Evolutionary conservation across 2,888 invertebrate genomes (phyloP).

Genomic region (Platycheirus albimanus): DNA sequence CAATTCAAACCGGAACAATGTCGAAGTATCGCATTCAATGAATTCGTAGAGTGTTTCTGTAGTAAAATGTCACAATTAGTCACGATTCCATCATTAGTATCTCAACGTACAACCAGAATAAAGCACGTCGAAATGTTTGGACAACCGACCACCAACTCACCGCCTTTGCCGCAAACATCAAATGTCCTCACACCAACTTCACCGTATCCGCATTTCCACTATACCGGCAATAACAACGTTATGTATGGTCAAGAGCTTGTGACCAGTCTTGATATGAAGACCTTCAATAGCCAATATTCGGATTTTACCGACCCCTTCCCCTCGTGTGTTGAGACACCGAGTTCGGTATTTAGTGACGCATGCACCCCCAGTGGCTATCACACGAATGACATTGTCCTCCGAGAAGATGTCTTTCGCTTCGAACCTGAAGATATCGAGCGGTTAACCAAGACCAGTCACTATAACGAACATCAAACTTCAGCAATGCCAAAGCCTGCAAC

Average conservation of each 20-base stretch:
- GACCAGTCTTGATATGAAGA: slow-evolving; percentile 64
- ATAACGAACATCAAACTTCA: slow-evolving; percentile 44
- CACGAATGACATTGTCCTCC: slow-evolving; percentile 38
- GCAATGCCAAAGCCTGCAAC: slow-evolving; percentile 48
- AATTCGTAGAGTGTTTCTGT: slow-evolving; percentile 6
- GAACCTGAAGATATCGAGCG: slow-evolving; percentile 83
- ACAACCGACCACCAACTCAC: slow-evolving; percentile 50
- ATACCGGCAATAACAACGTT: slow-evolving; percentile 52
- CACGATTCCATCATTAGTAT: slow-evolving; percentile 49
- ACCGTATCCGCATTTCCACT: slow-evolving; percentile 75
- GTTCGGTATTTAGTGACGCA: slow-evolving; percentile 80
- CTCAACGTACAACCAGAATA: slow-evolving; percentile 37
- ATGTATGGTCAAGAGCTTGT: slow-evolving; percentile 65
- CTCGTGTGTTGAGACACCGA: slow-evolving; percentile 81
- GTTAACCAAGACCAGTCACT: slow-evolving; percentile 77
- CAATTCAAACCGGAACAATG: slow-evolving; percentile 43
- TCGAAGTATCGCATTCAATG: slow-evolving; percentile 12
- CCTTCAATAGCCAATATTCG: slow-evolving; percentile 76
- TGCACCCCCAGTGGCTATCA: slow-evolving; percentile 55
- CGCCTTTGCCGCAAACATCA: slow-evolving; percentile 47
- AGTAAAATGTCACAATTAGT: slow-evolving; percentile 58
- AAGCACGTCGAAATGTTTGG: slow-evolving; percentile 70
- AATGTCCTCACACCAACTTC: slow-evolving; percentile 76
- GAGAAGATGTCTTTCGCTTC: slow-evolving; percentile 82
- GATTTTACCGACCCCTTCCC: slow-evolving; percentile 80